Evolutionary conservation across 2,797 vertebrate genomes (phyloP).

Genomic region (Dendrocincla fuliginosa): DNA sequence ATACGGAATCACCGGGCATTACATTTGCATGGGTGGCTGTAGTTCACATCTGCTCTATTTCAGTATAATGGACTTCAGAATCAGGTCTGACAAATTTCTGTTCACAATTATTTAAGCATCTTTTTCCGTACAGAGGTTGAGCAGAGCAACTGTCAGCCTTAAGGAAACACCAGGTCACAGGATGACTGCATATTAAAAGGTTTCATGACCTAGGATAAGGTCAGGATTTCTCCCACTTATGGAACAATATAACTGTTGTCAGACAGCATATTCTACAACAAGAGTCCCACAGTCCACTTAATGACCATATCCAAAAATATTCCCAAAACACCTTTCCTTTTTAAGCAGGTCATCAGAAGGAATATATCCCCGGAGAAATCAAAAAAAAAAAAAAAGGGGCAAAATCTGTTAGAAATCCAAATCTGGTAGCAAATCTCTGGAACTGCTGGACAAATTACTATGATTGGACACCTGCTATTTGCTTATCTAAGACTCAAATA

Average conservation of each 20-base stretch:
- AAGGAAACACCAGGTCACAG: background rate
- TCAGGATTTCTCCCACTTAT: background rate
- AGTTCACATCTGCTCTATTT: background rate
- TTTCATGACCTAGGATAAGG: background rate
- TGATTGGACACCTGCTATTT: background rate
- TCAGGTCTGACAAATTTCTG: background rate
- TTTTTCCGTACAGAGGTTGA: background rate
- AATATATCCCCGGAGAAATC: accelerated
- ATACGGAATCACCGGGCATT: background rate
- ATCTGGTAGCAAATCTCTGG: background rate
- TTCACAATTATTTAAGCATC: background rate
- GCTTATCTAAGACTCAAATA: background rate
- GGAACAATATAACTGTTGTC: background rate
- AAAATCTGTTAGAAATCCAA: background rate
- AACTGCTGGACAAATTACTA: background rate
- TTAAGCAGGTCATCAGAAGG: background rate
- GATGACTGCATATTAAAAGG: background rate
- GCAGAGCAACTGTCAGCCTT: background rate
- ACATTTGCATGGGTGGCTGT: background rate
- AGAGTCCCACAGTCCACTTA: background rate
- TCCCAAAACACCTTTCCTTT: background rate
- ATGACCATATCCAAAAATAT: background rate
- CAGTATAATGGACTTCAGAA: background rate
- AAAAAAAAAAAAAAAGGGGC: accelerated
- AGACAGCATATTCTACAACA: background rate